Base-by-base conservation (phyloP, 2,113 vertebrate species). In the Eubucco bourcierii region DNA sequence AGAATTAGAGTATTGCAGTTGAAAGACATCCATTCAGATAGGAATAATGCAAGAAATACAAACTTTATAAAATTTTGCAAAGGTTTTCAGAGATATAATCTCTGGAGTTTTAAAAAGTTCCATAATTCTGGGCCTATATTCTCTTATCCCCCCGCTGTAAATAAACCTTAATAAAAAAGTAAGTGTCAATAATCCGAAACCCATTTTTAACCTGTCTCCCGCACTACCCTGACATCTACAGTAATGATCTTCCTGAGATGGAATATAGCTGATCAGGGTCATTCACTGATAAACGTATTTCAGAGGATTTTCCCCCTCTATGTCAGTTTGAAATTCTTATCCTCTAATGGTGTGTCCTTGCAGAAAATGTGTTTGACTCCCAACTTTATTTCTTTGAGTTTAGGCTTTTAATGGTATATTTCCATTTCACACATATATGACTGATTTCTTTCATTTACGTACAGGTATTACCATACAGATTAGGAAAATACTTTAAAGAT, bases 261-360 rank as follows among this genome's bases (percentile, higher is more conserved):
- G 94, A 96, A 95, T 95, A 95, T 73, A 92, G 95, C 85, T 94
- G 97, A 98, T 97, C 96, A 96, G 96, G 95, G 97, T 97, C 94
- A 97, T 97, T 97, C 94, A 90, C 96, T 97, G 97, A 98, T 97
- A 98, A 97, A 97, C 17, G 90, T 88, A 97, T 97, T 97, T 97
- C 92, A 96, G 94, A 96, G 95, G 97, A 98, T 98, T 98, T 97
- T 96, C 12, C 15, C 67, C 80, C 80, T 96, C 94, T 93, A 94
- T 97, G 96, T 96, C 95, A 94, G 95, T 78, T 90, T 88, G 83
- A 97, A 96, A 96, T 97, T 96, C 91, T 96, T 97, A 97, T 91
- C 93, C 97, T 95, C 34, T 95, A 97, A 96, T 93, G 58, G 85
- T 83, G 63, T 97, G 91, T 80, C 94, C 86, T 98, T 97, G 90